A percentile compares a stretch with the other conserved stretches of the same genome.
Conservation (phyloP, 2,888 invertebrate genomes). For the Phyllotreta cruciferae region DNA sequence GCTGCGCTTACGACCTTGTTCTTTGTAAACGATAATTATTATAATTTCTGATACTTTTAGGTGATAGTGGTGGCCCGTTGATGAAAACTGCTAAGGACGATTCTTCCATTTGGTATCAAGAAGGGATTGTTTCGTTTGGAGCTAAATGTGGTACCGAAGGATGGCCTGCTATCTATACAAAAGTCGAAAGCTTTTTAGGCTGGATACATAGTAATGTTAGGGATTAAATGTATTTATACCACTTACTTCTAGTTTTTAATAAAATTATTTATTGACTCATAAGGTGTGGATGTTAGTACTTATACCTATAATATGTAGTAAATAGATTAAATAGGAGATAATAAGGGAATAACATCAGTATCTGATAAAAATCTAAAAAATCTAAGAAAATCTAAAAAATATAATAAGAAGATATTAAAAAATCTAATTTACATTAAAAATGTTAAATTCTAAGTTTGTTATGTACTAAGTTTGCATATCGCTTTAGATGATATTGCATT, state of each 20-base stretch:
- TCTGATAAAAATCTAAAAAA: too few relatives aligned
- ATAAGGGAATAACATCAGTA: too few relatives aligned
- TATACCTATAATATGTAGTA: too few relatives aligned
- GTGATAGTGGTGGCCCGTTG: constrained; percentile 80
- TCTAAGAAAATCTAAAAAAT: too few relatives aligned
- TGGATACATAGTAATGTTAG: constrained; percentile 66
- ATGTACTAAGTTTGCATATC: too few relatives aligned
- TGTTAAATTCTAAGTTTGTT: too few relatives aligned
- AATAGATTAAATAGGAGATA: too few relatives aligned
- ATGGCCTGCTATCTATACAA: constrained; percentile 54
- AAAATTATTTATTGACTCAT: constrained; percentile 25
- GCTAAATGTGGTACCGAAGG: constrained; percentile 51
- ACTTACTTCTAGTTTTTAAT: constrained; percentile 1
- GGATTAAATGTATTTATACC: constrained; percentile 12
- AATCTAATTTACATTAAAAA: too few relatives aligned
- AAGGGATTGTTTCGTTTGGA: constrained; percentile 75
- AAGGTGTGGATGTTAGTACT: too few relatives aligned
- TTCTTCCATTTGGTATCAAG: constrained; percentile 64
- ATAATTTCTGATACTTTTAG: constrained; percentile 49
- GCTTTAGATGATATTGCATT: too few relatives aligned
- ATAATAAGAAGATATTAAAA: too few relatives aligned
- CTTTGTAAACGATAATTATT: too few relatives aligned
- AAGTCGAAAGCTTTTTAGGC: constrained; percentile 60
- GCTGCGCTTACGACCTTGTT: not conserved
- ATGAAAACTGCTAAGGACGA: constrained; percentile 65